These are phyloP conservation scores for Rhinophrynus dorsalis DNA, from an alignment of 2,797 vertebrate genomes.

Conservation along the genomic window DNA sequence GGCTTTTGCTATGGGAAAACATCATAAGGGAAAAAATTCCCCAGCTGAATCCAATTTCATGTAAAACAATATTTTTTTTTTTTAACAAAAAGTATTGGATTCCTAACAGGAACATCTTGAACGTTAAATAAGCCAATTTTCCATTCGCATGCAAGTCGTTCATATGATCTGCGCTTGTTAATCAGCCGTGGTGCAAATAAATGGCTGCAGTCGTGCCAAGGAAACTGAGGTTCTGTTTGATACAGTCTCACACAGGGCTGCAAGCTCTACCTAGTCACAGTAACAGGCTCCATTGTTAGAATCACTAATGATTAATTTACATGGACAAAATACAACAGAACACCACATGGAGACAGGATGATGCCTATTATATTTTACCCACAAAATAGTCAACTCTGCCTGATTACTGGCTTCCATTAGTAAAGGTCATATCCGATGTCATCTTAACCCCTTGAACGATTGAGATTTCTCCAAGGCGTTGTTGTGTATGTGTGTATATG, in stretches of 20 bases:
- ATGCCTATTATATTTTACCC: conserved; percentile 10
- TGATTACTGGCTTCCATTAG: no score
- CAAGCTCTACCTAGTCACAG: conserved; percentile 17
- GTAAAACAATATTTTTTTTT: conserved; percentile 54
- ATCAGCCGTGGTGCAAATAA: neutral
- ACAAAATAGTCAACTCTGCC: neutral
- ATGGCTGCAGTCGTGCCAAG: conserved; percentile 23
- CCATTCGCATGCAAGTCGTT: conserved; percentile 18
- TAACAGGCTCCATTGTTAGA: conserved; percentile 19
- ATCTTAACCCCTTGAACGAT: no score
- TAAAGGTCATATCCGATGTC: no score
- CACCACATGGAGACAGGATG: conserved; percentile 9
- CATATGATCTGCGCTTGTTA: neutral
- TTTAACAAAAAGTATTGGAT: conserved; percentile 47
- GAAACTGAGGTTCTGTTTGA: conserved; percentile 22
- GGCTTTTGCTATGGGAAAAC: neutral
- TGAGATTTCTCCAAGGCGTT: no score
- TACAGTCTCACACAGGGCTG: conserved; percentile 19
- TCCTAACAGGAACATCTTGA: conserved; percentile 38
- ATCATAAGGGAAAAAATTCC: neutral
- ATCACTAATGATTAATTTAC: conserved; percentile 14
- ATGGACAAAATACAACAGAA: conserved; percentile 13
- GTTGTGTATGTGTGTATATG: no score
- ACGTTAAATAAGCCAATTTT: conserved; percentile 38
- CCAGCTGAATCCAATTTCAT: conserved; percentile 57